Conservation (phyloP, 2,888 invertebrate species). For the Malacosoma neustria region DNA sequence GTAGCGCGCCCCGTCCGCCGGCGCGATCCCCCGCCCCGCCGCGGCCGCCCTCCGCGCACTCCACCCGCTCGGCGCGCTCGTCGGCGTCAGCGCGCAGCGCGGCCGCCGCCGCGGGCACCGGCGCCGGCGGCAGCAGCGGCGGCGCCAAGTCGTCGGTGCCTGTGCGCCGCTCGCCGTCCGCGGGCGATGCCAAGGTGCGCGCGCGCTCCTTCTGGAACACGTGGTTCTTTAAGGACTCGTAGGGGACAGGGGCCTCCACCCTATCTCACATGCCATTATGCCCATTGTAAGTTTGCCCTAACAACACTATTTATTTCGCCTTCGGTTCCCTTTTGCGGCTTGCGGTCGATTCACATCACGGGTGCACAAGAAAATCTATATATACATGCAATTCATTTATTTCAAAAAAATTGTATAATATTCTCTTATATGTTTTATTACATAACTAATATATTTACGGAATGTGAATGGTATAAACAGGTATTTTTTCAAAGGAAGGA, state of each 20-base stretch:
- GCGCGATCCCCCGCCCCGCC: constrained; percentile 47
- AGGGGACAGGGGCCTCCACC: constrained; percentile 18
- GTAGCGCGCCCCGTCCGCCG: constrained; percentile 75
- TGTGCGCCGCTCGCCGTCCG: constrained; percentile 42
- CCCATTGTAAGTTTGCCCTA: constrained; percentile 64
- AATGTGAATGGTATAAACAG: too few relatives aligned
- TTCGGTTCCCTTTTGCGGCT: not conserved
- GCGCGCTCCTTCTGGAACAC: constrained; percentile 79
- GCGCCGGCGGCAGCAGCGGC: constrained; percentile 28
- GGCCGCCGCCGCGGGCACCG: constrained; percentile 29
- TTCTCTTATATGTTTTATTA: too few relatives aligned
- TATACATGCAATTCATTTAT: too few relatives aligned
- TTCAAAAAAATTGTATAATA: too few relatives aligned
- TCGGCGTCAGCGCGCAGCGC: constrained; percentile 28
- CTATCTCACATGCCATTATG: constrained; percentile 59
- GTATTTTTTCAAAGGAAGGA: too few relatives aligned
- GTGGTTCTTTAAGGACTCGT: constrained; percentile 71
- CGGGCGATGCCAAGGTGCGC: constrained; percentile 80
- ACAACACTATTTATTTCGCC: not conserved
- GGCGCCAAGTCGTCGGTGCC: constrained; percentile 55
- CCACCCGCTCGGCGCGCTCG: constrained; percentile 29
- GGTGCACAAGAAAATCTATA: too few relatives aligned
- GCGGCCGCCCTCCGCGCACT: constrained; percentile 26
- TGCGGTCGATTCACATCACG: not conserved
- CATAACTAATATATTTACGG: too few relatives aligned